Evolutionary conservation across 2,113 vertebrate species (phyloP).

Genomic region (Hyla sarda): DNA sequence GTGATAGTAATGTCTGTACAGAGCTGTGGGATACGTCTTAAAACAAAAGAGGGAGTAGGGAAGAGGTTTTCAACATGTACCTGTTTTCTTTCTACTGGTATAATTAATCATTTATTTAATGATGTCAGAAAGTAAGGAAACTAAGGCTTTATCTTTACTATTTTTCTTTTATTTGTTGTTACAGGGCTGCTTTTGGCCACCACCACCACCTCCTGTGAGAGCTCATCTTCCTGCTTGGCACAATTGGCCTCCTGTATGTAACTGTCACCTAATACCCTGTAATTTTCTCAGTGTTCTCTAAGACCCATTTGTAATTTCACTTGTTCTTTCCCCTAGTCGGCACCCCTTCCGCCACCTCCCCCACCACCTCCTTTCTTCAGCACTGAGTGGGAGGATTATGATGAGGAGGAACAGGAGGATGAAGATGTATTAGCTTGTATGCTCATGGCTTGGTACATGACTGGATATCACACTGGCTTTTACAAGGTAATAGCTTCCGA

Average conservation of each 20-base stretch:
- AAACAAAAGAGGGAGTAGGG: no score
- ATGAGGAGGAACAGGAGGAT: slow-evolving; percentile 48
- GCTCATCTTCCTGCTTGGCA: slow-evolving; percentile 56
- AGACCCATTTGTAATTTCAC: background rate
- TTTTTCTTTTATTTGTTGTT: background rate
- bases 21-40: no score
- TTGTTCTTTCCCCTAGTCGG: slow-evolving; percentile 46
- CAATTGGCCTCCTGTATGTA: slow-evolving; percentile 51
- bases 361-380: slow-evolving; percentile 24
- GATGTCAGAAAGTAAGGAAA: background rate
- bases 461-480: slow-evolving; percentile 72
- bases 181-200: slow-evolving; percentile 56
- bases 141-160: background rate
- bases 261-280: background rate
- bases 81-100: background rate
- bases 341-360: slow-evolving; percentile 59
- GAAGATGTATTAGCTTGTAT: slow-evolving; percentile 63
- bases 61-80: background rate
- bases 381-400: slow-evolving; percentile 37
- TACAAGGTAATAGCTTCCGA: slow-evolving; percentile 66
- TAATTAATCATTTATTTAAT: background rate
- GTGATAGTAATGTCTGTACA: no score
- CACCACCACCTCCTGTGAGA: slow-evolving; percentile 52
- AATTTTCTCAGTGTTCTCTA: background rate
- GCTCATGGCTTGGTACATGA: slow-evolving; percentile 76